Conservation (phyloP, 2,797 vertebrate genomes). For the Tenualosa ilisha region DNA sequence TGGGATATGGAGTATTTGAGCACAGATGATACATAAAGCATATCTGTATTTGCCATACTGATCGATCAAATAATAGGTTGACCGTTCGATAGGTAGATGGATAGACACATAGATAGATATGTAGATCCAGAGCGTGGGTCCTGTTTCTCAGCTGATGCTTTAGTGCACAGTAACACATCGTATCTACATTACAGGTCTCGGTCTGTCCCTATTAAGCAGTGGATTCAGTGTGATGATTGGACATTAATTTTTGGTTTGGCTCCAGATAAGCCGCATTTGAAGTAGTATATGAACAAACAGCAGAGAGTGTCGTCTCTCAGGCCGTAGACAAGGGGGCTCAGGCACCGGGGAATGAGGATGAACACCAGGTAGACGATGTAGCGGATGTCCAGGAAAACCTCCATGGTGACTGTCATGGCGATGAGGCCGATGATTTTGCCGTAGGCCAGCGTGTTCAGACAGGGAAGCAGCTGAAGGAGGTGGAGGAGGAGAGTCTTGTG, state of each 20-base stretch:
- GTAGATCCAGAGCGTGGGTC: too few relatives aligned
- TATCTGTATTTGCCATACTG: too few relatives aligned
- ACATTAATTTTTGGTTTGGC: not conserved
- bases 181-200: not conserved
- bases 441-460: not conserved
- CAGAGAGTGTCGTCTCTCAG: slow-evolving; percentile 51
- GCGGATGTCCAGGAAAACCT: not conserved
- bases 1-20: too few relatives aligned
- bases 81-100: too few relatives aligned
- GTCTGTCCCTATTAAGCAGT: not conserved
- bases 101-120: too few relatives aligned
- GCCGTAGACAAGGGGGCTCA: slow-evolving; percentile 54
- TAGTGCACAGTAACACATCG: not conserved
- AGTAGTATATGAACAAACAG: not conserved
- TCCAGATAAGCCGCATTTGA: not conserved
- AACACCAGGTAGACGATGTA: not conserved
- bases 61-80: too few relatives aligned
- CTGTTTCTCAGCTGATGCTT: too few relatives aligned
- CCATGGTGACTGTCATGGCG: not conserved
- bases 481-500: slow-evolving; percentile 50
- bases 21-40: too few relatives aligned
- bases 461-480: slow-evolving; percentile 43
- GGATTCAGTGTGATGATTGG: not conserved
- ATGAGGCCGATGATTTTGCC: slow-evolving; percentile 32
- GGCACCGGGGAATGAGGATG: slow-evolving; percentile 46